Evolutionary conservation across 2,888 invertebrate genomes (phyloP).

Genomic region (Drosophila incognita): DNA sequence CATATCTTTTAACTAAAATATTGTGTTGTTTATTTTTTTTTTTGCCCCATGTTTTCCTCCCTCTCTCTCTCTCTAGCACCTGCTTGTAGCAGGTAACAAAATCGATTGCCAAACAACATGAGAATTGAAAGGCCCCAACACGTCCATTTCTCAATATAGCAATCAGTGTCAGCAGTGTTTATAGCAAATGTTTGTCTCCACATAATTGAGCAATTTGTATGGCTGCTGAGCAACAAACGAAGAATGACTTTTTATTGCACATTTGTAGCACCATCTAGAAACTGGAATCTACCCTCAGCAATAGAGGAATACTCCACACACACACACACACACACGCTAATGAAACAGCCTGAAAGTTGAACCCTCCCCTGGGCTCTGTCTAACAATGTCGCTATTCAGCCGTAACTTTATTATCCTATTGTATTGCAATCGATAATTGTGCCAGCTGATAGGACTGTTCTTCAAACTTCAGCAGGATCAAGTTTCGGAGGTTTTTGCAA

Average conservation of each 20-base stretch:
- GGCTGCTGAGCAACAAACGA: constrained; percentile 22
- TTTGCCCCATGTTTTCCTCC: not conserved
- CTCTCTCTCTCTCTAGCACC: constrained; percentile 48
- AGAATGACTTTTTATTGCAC: constrained; percentile 45
- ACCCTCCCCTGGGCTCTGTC: constrained; percentile 17
- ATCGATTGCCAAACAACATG: constrained; percentile 23
- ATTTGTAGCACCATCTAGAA: constrained; percentile 18
- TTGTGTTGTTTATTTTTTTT: constrained; percentile 27
- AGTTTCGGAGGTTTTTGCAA: not conserved
- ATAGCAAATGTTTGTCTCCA: constrained; percentile 40
- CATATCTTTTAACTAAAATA: constrained; percentile 57
- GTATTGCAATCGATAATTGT: constrained; percentile 14
- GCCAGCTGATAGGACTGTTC: constrained; percentile 17
- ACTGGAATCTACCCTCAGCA: constrained; percentile 12
- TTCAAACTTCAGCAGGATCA: not conserved
- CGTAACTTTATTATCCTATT: constrained; percentile 22
- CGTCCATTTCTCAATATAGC: constrained; percentile 42
- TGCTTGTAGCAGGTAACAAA: constrained; percentile 43
- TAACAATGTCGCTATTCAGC: constrained; percentile 34
- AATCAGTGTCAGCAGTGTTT: constrained; percentile 37
- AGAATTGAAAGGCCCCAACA: not conserved
- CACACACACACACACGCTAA: not conserved
- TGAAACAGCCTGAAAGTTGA: constrained; percentile 3
- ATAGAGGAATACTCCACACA: not conserved
- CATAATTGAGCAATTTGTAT: constrained; percentile 66